Evolutionary conservation across 2,888 invertebrate species (phyloP).

Genomic region (Rugalucina vietnamica): DNA sequence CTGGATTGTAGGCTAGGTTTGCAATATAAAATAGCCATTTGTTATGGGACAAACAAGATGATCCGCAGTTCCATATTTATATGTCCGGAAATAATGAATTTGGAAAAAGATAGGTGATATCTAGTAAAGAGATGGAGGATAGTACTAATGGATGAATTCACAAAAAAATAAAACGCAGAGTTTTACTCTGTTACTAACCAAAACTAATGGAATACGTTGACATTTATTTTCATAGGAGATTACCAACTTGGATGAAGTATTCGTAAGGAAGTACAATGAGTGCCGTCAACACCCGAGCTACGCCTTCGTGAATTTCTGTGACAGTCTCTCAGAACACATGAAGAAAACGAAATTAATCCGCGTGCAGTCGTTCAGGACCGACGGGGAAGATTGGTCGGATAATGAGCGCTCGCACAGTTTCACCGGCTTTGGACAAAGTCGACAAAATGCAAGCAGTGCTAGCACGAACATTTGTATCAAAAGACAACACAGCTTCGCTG

Average conservation of each 20-base stretch:
- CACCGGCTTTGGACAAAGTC: constrained; percentile 49
- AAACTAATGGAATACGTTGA: neutral
- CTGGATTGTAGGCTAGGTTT: no score
- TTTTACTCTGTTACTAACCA: no score
- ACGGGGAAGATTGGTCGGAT: constrained; percentile 45
- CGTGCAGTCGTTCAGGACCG: constrained; percentile 65
- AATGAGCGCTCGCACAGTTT: constrained; percentile 57
- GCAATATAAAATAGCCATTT: no score
- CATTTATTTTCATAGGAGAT: constrained; percentile 43
- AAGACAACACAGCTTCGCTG: constrained; percentile 56
- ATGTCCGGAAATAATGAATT: no score
- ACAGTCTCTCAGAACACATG: constrained; percentile 62
- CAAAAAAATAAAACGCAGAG: no score
- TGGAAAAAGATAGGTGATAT: no score
- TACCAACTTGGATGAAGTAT: constrained; percentile 38
- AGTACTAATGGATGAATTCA: no score
- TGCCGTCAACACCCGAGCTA: constrained; percentile 10
- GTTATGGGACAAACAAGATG: no score
- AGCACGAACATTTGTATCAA: constrained; percentile 26
- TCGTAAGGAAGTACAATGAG: constrained; percentile 41
- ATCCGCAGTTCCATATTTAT: no score
- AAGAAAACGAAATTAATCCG: constrained; percentile 66
- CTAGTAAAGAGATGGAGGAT: no score
- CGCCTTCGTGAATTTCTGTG: constrained; percentile 44
- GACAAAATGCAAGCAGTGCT: neutral